Base-by-base conservation (phyloP, 2,888 invertebrate genomes). In the Cheilosia impressa region DNA sequence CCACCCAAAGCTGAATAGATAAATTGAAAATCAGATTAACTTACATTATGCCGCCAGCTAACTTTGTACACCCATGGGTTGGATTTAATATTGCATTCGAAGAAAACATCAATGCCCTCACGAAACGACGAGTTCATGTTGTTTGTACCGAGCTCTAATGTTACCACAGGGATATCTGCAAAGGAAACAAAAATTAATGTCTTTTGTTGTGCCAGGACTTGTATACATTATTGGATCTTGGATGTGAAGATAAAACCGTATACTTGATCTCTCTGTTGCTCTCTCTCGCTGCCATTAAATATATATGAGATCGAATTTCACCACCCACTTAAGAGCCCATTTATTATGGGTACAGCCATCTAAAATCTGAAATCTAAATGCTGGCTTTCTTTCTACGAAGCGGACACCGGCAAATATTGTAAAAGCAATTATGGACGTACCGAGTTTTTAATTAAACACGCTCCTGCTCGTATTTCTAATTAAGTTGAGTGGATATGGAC, bases 91-190 rank as follows among this genome's bases (percentile, higher is more conserved):
- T 95, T 96, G 93, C 97, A 97, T 91, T 97, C 97, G 91, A 97
- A 97, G 93, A 97, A 97, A 13, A 97, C 97, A 91, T 97, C 97
- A 82, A 96, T 96, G 7, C 96, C 97, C 92, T 97, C 97, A 89
- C 96, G 96, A 89, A 98, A 96, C 88, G 95, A 95, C 1, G 96
- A 95, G 90, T 97, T 92, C 68, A 92, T 95, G 57, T 97, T 93
- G 89, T 95, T 97, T 88, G 96, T 96, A 4, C 97, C 97, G 88
- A 97, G 94, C 90, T 96, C 96, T 88, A 97, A 92, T 10, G 95
- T 95, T 75, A 97, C 96, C 88, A 97, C 95, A 1, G 97, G 97
- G 17, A 96, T 95, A 93, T 97, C 97, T 97, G 94, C 47, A 93
- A 93, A 52, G 52, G 19, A 34, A 45, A 57, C 24, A 19, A 13